phyloP scores from a whole-genome alignment of 2,797 vertebrate species.

The Sebastiscus tertius region DNA sequence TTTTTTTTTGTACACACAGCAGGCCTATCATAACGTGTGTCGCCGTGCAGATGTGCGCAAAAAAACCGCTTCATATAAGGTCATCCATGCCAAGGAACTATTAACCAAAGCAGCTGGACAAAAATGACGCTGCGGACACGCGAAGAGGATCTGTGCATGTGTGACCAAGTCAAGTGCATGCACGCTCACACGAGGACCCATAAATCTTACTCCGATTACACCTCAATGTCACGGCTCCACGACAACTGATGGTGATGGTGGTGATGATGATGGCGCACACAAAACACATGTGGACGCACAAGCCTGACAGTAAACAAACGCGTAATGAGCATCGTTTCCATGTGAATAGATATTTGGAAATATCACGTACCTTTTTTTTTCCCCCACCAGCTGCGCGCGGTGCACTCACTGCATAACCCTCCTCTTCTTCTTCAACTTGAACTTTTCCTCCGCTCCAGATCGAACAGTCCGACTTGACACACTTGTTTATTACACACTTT shows the following conservation, averaged over 20 bases:
- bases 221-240: conserved; percentile 73
- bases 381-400: conserved; percentile 21
- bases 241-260: neutral
- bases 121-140: conserved; percentile 15
- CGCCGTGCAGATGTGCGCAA: neutral
- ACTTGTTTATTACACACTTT: conserved; percentile 71
- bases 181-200: conserved; percentile 7
- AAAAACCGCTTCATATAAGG: conserved; percentile 31
- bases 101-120: conserved; percentile 6
- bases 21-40: neutral
- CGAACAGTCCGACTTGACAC: conserved; percentile 60
- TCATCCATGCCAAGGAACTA: conserved; percentile 26
- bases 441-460: conserved; percentile 67
- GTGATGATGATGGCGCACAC: conserved; percentile 5
- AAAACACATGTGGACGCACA: conserved; percentile 42
- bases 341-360: conserved; percentile 17
- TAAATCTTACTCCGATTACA: conserved; percentile 31
- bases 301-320: no score
- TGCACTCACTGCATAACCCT: conserved; percentile 66
- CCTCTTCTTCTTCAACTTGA: conserved; percentile 64
- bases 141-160: neutral
- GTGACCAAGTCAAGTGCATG: conserved; percentile 16
- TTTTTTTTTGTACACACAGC: neutral
- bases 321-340: conserved; percentile 11
- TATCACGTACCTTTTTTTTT: conserved; percentile 67